A percentile compares a stretch with the other conserved stretches of the same genome.
Evolutionary conservation across 1,140 invertebrate genomes (phyloP).

Genomic region (Harpegnathos saltator): DNA sequence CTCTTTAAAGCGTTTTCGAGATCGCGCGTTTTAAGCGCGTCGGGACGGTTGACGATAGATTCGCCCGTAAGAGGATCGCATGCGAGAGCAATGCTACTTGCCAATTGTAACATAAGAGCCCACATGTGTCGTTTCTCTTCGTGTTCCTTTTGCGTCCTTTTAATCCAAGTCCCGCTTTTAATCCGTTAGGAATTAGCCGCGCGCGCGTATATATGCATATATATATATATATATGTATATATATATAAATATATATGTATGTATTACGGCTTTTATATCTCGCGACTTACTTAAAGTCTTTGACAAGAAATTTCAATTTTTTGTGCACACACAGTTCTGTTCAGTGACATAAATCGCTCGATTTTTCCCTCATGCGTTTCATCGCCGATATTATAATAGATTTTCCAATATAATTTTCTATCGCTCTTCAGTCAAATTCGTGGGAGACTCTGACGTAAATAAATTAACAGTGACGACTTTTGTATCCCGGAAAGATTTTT

Average conservation of each 20-base stretch:
- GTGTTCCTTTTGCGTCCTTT: neutral
- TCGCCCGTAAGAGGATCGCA: neutral
- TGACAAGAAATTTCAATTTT: constrained; percentile 1
- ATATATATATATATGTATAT: too few relatives aligned
- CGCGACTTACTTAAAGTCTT: neutral
- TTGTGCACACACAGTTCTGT: neutral
- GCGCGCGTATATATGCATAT: neutral
- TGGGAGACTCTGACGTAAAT: neutral
- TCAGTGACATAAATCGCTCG: neutral
- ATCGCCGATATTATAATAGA: neutral
- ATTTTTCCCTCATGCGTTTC: neutral
- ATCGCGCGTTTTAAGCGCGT: constrained; percentile 1
- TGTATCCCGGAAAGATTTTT: too few relatives aligned
- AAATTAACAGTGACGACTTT: too few relatives aligned
- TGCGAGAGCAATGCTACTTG: neutral
- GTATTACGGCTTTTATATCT: neutral
- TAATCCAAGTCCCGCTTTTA: constrained; percentile 5
- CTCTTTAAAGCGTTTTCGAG: neutral
- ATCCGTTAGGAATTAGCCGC: neutral
- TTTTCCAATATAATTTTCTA: neutral
- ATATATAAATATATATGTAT: neutral
- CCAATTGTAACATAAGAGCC: constrained; percentile 22
- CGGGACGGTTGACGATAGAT: neutral
- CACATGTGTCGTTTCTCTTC: constrained; percentile 1
- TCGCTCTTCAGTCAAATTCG: neutral